These are phyloP conservation scores for Caenorhabditis uteleia DNA, from an alignment of 2,888 invertebrate species.

Conservation along the genomic window DNA sequence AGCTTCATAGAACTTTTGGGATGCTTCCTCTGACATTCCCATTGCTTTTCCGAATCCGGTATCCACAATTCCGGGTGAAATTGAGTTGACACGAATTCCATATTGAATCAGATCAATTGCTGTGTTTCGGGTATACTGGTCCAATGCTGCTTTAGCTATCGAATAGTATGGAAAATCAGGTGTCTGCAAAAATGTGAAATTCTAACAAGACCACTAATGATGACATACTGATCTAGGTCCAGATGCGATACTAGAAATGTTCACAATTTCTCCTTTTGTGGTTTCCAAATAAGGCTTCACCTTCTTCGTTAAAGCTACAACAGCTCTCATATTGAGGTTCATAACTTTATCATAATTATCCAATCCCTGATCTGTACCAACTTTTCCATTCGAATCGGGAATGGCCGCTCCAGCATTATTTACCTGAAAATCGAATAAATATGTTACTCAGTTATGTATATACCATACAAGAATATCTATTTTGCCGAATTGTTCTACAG, in stretches of 20 bases:
- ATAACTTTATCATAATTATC: constrained; percentile 6
- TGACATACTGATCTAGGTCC: constrained; percentile 12
- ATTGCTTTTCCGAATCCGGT: constrained; percentile 17
- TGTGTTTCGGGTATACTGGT: constrained; percentile 22
- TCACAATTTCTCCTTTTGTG: constrained; percentile 27
- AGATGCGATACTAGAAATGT: constrained; percentile 28
- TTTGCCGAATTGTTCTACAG: constrained; percentile 21
- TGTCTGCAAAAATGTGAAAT: constrained; percentile 2
- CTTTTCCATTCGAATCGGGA: not conserved
- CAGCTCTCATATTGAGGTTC: constrained; percentile 12
- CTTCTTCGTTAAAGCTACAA: constrained; percentile 15
- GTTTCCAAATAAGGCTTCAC: constrained; percentile 10
- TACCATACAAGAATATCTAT: constrained; percentile 22
- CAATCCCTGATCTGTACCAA: not conserved
- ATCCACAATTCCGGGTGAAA: constrained; percentile 20
- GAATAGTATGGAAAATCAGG: constrained; percentile 12
- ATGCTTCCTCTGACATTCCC: constrained; percentile 7
- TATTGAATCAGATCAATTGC: constrained; percentile 8
- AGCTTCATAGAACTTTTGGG: constrained; percentile 17
- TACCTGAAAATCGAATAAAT: constrained; percentile 24
- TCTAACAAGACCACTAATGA: not conserved
- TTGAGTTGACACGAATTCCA: constrained; percentile 12
- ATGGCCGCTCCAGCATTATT: not conserved
- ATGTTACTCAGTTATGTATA: constrained; percentile 15
- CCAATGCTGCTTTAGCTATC: constrained; percentile 22